These are phyloP conservation scores for Dendrolimus pini DNA, from an alignment of 2,888 invertebrate species.

Conservation along the genomic window DNA sequence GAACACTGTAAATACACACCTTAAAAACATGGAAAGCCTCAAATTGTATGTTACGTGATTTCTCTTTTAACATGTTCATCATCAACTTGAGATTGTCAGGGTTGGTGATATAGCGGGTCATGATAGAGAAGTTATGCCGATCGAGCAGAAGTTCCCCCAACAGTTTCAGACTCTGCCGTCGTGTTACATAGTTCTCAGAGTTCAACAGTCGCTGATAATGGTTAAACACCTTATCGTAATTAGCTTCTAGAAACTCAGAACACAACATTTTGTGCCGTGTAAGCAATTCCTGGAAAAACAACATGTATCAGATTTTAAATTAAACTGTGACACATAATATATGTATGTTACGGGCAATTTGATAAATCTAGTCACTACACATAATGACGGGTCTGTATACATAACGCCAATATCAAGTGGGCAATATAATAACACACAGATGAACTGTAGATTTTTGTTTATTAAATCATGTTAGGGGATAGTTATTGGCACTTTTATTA, in stretches of 20 bases:
- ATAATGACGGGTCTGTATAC: too few relatives aligned
- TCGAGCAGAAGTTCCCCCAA: slow-evolving; percentile 98
- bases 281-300: slow-evolving; percentile 85
- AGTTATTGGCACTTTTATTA: too few relatives aligned
- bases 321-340: too few relatives aligned
- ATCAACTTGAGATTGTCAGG: slow-evolving; percentile 99
- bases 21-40: slow-evolving; percentile 99
- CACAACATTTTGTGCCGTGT: slow-evolving; percentile 96
- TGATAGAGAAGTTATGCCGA: slow-evolving; percentile 99
- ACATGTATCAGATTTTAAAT: not conserved
- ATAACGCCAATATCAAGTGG: too few relatives aligned
- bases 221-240: slow-evolving; percentile 98
- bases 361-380: too few relatives aligned
- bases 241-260: slow-evolving; percentile 98
- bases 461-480: too few relatives aligned
- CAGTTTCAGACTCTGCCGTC: slow-evolving; percentile 98
- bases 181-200: slow-evolving; percentile 99
- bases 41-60: slow-evolving; percentile 99
- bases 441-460: too few relatives aligned
- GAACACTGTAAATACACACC: slow-evolving; percentile 70
- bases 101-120: slow-evolving; percentile 99
- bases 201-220: slow-evolving; percentile 98
- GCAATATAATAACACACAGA: too few relatives aligned
- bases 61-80: slow-evolving; percentile 99
- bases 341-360: too few relatives aligned